Percentiles rank a stretch among this genome's conserved stretches.
phyloP scores from a whole-genome alignment of 2,113 vertebrate genomes.

The Chrysemys picta region DNA sequence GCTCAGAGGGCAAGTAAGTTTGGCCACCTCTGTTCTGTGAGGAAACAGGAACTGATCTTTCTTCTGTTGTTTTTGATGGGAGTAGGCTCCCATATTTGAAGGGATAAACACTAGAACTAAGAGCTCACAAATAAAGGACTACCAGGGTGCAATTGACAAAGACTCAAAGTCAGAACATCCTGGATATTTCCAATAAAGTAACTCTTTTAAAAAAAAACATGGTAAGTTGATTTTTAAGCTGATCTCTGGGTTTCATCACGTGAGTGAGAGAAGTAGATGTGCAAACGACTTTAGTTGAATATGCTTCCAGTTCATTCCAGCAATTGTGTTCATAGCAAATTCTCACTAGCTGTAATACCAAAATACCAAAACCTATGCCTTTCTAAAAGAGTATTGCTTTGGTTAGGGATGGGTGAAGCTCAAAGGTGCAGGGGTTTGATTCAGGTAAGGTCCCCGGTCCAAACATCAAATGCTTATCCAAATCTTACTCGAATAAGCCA shows the following conservation, averaged over 20 bases:
- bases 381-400: neutral
- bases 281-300: neutral
- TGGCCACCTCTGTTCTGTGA: neutral
- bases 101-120: neutral
- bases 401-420: neutral
- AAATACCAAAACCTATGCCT: neutral
- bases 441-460: neutral
- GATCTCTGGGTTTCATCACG: neutral
- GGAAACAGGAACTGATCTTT: neutral
- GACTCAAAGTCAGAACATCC: neutral
- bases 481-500: neutral
- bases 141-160: constrained; percentile 15
- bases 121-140: constrained; percentile 1
- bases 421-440: neutral
- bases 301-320: neutral
- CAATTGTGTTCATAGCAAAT: neutral
- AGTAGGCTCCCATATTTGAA: constrained; percentile 11
- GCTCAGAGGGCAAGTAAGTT: too few species aligned
- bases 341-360: neutral
- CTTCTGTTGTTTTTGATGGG: neutral
- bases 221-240: neutral
- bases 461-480: neutral
- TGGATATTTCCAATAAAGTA: constrained; percentile 34
- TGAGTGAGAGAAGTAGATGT: neutral
- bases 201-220: neutral